A percentile compares a stretch with the other conserved stretches of the same genome.
These are phyloP conservation scores for Clarias gariepinus DNA, from an alignment of 2,113 vertebrate species.

Conservation along the genomic window DNA sequence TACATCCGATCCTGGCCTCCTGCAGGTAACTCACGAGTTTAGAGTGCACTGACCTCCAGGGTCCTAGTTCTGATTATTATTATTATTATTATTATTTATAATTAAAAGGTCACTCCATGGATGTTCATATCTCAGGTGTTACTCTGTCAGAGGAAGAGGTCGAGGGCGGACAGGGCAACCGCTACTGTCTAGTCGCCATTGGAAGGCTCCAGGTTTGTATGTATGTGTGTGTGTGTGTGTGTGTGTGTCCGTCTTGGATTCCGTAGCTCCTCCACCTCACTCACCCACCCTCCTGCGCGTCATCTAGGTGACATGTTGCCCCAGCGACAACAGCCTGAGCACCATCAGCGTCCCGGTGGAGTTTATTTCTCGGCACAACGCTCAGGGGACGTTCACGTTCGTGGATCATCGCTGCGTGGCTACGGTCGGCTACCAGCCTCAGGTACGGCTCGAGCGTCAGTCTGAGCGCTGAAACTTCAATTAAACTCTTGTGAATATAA, in stretches of 20 bases:
- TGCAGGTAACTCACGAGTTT: constrained; percentile 75
- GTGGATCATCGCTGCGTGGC: constrained; percentile 91
- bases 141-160: constrained; percentile 89
- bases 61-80: constrained; percentile 11
- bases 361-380: constrained; percentile 95
- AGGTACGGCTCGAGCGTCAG: constrained; percentile 71
- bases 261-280: neutral
- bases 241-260: constrained; percentile 16
- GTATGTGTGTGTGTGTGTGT: constrained; percentile 11
- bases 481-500: too few species aligned
- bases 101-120: neutral
- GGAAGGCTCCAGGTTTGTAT: constrained; percentile 86
- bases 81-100: neutral
- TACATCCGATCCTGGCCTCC: constrained; percentile 98
- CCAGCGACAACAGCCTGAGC: constrained; percentile 83
- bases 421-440: constrained; percentile 90
- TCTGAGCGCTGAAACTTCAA: neutral
- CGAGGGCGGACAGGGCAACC: constrained; percentile 88
- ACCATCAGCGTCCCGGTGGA: constrained; percentile 86
- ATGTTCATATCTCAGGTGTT: constrained; percentile 75
- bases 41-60: neutral
- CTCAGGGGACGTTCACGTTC: constrained; percentile 89
- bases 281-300: neutral
- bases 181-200: constrained; percentile 95
- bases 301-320: constrained; percentile 88